These are phyloP conservation scores for Apoda limacodes DNA, from an alignment of 2,888 invertebrate species.

Conservation along the genomic window DNA sequence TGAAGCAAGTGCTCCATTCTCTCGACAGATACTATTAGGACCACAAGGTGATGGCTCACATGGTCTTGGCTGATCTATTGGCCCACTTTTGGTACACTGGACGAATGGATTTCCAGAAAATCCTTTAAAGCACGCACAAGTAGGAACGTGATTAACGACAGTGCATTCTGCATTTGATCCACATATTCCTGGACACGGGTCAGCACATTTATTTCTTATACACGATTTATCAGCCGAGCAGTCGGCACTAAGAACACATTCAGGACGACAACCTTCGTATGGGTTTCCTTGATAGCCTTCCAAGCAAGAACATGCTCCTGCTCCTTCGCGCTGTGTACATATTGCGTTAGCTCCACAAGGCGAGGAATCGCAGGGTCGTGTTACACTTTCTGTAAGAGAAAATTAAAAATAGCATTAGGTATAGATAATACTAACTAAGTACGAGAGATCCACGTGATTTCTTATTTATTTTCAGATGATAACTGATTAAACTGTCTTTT, in stretches of 20 bases:
- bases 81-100: slow-evolving; percentile 42
- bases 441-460: neutral
- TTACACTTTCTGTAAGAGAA: slow-evolving; percentile 59
- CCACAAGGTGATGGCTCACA: slow-evolving; percentile 84
- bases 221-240: slow-evolving; percentile 87
- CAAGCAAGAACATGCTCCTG: slow-evolving; percentile 84
- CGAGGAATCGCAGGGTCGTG: slow-evolving; percentile 85
- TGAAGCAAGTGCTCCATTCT: slow-evolving; percentile 78
- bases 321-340: slow-evolving; percentile 81
- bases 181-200: slow-evolving; percentile 90
- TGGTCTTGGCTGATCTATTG: slow-evolving; percentile 61
- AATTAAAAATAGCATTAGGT: slow-evolving; percentile 5
- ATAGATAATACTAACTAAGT: slow-evolving; percentile 1
- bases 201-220: slow-evolving; percentile 83
- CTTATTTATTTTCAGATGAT: too few relatives aligned
- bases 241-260: slow-evolving; percentile 88
- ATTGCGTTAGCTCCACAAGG: slow-evolving; percentile 90
- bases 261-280: slow-evolving; percentile 87
- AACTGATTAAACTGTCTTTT: too few relatives aligned
- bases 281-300: slow-evolving; percentile 88
- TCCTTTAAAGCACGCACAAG: slow-evolving; percentile 81
- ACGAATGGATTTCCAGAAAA: slow-evolving; percentile 79
- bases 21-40: slow-evolving; percentile 81
- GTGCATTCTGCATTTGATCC: slow-evolving; percentile 86
- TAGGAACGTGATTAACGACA: slow-evolving; percentile 88